phyloP scores from a whole-genome alignment of 1,140 invertebrate species.

The Vanessa tameamea region DNA sequence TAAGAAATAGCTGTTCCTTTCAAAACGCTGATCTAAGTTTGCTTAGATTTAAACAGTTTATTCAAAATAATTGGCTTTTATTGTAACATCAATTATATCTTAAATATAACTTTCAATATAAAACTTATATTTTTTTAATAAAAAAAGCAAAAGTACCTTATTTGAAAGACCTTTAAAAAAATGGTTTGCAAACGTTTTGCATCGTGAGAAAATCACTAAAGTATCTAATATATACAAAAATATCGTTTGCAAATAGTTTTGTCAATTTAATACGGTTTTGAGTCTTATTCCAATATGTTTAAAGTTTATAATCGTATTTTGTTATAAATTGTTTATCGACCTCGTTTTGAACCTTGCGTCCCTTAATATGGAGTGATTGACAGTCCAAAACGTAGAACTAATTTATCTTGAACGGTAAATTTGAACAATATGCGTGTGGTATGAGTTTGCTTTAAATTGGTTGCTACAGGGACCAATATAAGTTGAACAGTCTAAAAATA shows the following conservation, averaged over 20 bases:
- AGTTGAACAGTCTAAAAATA: slow-evolving; percentile 17
- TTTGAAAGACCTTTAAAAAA: too few relatives aligned
- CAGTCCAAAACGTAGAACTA: slow-evolving; percentile 34
- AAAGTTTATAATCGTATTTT: background rate
- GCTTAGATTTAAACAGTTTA: too few relatives aligned
- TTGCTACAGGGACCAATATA: slow-evolving; percentile 8
- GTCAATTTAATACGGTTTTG: background rate
- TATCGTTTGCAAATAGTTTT: background rate
- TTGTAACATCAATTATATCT: too few relatives aligned
- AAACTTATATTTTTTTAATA: too few relatives aligned
- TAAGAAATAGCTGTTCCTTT: too few relatives aligned
- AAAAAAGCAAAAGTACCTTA: too few relatives aligned
- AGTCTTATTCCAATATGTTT: background rate
- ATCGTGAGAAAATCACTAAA: slow-evolving; percentile 40
- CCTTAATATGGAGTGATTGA: slow-evolving; percentile 50
- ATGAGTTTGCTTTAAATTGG: slow-evolving; percentile 10
- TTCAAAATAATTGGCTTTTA: too few relatives aligned
- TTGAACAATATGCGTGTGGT: background rate
- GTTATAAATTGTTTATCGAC: slow-evolving; percentile 24
- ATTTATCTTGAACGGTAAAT: slow-evolving; percentile 14
- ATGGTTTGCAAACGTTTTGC: too few relatives aligned
- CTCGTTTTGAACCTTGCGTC: slow-evolving; percentile 49
- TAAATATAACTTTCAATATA: too few relatives aligned
- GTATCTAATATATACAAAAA: slow-evolving; percentile 1
- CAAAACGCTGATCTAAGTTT: too few relatives aligned